Base-by-base conservation (phyloP, 1,140 invertebrate genomes). In the Drosophila mojavensis region DNA sequence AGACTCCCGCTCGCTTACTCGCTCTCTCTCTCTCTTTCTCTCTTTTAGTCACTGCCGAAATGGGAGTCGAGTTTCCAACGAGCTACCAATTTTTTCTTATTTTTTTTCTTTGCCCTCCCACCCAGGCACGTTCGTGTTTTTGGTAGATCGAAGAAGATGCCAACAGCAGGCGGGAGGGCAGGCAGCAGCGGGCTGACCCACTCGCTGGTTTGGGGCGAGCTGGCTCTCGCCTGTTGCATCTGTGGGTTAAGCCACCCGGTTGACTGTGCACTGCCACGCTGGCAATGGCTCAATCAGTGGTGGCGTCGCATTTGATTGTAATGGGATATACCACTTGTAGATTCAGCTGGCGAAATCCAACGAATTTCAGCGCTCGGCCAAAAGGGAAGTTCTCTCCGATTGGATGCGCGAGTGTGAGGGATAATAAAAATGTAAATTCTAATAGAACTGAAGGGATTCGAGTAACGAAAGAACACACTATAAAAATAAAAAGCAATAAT, bases 311-410 rank as follows among this genome's bases (percentile, higher is more conserved):
- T 86, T 88, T 86, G 82, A 82, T 86, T 86, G 82, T 82, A 88
- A 86, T 86, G 82, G 82, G 83, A 88, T 81, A 67, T 78, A 79
- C 83, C 83, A 86, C 83, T 86, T 86, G 83, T 86, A 85, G 83
- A 84, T 85, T 84, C 81, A 66, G 48, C 45, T 41, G 53, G 47
- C 64, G 3, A 43, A 59, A 24, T 55, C 53, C 55, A 36, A 33
- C 55, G 36, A 50, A 62, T 48, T 63, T 43, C 6, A 51, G 17
- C 30, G 10, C 36, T n/a, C 15, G 7, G 3, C 13, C 15, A 15
- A 58, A 4, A 28, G 26, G 15, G 24, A 33, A 24, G 10, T 30
- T 47, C 9, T 11, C 4, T 47, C 10, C 36, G 2, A 43, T 43
- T 41, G 17, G 36, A 41, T 56, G 36, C 2, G 20, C 36, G 24